Evolutionary conservation across 2,113 vertebrate genomes (phyloP).

Genomic region (Notiomystis cincta): DNA sequence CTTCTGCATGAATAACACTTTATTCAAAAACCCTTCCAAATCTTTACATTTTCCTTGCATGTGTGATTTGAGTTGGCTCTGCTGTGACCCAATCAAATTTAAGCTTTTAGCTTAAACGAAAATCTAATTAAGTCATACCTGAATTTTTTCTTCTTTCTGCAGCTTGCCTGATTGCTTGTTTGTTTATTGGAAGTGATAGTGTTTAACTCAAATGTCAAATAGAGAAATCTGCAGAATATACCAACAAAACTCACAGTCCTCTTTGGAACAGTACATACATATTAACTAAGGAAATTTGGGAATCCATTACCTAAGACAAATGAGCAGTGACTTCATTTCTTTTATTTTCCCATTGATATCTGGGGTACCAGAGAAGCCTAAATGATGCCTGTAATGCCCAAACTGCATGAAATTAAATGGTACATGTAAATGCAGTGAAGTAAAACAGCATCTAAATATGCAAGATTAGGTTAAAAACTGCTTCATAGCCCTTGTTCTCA

Average conservation of each 20-base stretch:
- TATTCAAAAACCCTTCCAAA: background rate
- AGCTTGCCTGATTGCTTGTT: background rate
- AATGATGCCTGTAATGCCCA: background rate
- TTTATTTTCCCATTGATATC: background rate
- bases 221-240: background rate
- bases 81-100: background rate
- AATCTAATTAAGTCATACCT: background rate
- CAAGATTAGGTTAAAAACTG: background rate
- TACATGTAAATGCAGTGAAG: background rate
- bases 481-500: background rate
- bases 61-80: background rate
- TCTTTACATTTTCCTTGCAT: background rate
- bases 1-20: background rate
- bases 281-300: background rate
- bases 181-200: background rate
- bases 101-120: background rate
- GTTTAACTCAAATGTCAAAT: background rate
- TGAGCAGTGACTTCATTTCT: background rate
- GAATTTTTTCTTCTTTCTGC: background rate
- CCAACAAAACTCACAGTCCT: background rate
- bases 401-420: background rate
- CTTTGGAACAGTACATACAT: background rate
- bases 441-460: background rate
- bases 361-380: background rate
- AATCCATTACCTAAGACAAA: background rate